These are phyloP conservation scores for Alligator mississippiensis DNA, from an alignment of 2,113 vertebrate species.

Conservation along the genomic window DNA sequence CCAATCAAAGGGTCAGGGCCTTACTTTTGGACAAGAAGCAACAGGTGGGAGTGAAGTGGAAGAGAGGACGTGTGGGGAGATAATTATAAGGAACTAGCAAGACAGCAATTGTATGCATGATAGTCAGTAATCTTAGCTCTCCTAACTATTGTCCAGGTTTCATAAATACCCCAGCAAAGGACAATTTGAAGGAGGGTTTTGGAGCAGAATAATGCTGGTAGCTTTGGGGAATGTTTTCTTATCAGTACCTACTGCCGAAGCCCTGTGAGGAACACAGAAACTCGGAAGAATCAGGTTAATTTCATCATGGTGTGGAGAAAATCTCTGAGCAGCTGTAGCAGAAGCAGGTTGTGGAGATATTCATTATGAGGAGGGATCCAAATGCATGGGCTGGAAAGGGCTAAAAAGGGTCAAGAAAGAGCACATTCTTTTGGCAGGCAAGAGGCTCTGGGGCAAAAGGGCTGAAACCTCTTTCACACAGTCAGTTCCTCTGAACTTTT, in stretches of 20 bases:
- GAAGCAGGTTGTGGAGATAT: fast-evolving
- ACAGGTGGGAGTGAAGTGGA: background rate
- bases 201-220: background rate
- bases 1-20: background rate
- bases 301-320: background rate
- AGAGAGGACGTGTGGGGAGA: background rate
- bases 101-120: background rate
- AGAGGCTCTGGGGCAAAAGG: background rate
- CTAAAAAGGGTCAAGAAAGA: background rate
- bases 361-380: background rate
- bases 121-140: no score
- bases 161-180: background rate
- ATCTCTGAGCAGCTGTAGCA: background rate
- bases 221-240: background rate
- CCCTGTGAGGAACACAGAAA: background rate
- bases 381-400: background rate
- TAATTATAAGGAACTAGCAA: background rate
- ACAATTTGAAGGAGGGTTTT: background rate
- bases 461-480: background rate
- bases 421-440: fast-evolving
- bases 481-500: background rate
- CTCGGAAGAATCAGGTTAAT: background rate
- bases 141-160: background rate
- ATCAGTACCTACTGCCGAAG: background rate
- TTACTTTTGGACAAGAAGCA: background rate